These are phyloP conservation scores for Heterohyrax brucei DNA, from an alignment of 2,797 vertebrate genomes.

Conservation along the genomic window DNA sequence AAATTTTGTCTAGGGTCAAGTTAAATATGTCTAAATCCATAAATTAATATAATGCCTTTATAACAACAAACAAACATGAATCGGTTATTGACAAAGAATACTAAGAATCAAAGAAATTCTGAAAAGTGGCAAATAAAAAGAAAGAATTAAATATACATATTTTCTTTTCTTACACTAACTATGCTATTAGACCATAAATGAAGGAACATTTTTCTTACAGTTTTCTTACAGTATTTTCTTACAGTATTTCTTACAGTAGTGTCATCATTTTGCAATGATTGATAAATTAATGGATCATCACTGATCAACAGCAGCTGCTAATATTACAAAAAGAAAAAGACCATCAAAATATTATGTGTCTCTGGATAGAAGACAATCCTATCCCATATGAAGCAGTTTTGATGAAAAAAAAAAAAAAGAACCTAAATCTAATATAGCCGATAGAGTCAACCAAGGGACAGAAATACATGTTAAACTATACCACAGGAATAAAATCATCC, in stretches of 20 bases:
- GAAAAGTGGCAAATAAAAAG: background rate
- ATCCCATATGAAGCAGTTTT: background rate
- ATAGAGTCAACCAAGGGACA: background rate
- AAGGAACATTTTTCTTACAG: background rate
- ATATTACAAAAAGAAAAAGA: background rate
- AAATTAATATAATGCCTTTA: background rate
- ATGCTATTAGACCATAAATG: background rate
- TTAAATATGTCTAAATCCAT: background rate
- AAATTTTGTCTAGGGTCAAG: background rate
- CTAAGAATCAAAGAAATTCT: background rate
- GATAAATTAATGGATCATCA: background rate
- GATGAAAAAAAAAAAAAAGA: background rate
- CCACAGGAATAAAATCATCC: background rate
- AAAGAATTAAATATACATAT: background rate
- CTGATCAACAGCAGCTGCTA: background rate
- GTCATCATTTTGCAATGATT: background rate
- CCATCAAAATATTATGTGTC: background rate
- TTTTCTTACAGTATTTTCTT: slow-evolving; percentile 53
- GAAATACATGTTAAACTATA: background rate
- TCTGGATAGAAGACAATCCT: background rate
- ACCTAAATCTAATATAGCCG: background rate
- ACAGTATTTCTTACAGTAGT: slow-evolving; percentile 29
- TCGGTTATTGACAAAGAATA: background rate
- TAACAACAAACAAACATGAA: slow-evolving; percentile 4
- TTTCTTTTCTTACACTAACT: background rate